Base-by-base conservation (phyloP, 2,888 invertebrate genomes). In the Thalpophila matura region DNA sequence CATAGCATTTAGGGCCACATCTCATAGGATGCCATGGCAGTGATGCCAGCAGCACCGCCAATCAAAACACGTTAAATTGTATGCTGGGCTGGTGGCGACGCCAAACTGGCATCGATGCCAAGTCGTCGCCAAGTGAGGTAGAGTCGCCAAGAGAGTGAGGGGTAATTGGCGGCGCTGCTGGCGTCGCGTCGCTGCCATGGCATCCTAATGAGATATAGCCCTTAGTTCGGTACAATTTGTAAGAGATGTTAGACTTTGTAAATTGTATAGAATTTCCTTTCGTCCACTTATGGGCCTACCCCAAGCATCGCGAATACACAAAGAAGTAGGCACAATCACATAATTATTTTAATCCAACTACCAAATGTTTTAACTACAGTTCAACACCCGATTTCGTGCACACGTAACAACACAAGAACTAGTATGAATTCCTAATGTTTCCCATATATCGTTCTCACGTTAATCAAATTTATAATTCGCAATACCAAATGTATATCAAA, bases 381-480 rank as follows among this genome's bases (percentile, higher is more conserved):
- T 78, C 80, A 77, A 62, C 46, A 77, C 26, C 80, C 79, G 70
- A 76, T 63, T 59, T 40, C 12, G 24, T 27, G 57, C 51, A 45
- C 50, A 67, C 54, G 60, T 47, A 59, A 60, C 50, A 42, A 62
- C 42, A 47, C 49, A 58, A 33, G 37, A 75, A 65, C 55, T 65
- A 55, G 66, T 54, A 73, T 77, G 55, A 74, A 79, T 75, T 69
- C 72, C 69, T 75, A 57, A 65, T 56, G 35, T 65, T 89, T 90
- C 89, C 87, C 88, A 91, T 88, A 86, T 84, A 78, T 79, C 72
- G 83, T 89, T 91, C 91, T 89, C 91, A 90, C 89, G 86, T 83
- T 84, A 90, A 92, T 92, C 91, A 88, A 92, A 69, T 89, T 89
- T 86, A 53, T 79, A 82, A 91, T 90, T 91, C 85, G 91, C 89